Conservation (phyloP, 2,113 vertebrate species). For the Poeciliopsis retropinna region DNA sequence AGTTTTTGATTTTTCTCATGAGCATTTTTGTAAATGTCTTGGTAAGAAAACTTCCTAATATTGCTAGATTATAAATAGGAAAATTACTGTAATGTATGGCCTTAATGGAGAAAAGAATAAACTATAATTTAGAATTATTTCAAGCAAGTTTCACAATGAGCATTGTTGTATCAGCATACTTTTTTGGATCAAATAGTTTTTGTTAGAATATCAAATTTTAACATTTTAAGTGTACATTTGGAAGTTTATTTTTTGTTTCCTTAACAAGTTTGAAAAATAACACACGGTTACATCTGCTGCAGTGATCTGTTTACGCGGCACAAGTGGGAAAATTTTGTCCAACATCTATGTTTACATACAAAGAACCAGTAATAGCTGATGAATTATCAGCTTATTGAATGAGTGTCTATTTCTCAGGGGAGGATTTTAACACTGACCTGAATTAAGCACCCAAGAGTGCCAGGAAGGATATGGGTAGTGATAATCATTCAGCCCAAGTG, state of each 20-base stretch:
- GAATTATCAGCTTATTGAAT: background rate
- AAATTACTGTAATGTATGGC: background rate
- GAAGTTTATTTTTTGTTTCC: background rate
- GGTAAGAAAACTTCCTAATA: no score
- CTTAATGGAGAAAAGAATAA: background rate
- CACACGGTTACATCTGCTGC: background rate
- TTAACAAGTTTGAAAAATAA: background rate
- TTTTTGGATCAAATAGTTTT: background rate
- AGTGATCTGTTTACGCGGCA: background rate
- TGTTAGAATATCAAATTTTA: background rate
- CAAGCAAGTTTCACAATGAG: background rate
- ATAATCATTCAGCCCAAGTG: no score
- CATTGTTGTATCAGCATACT: background rate
- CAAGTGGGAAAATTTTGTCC: background rate
- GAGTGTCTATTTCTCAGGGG: background rate
- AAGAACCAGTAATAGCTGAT: background rate
- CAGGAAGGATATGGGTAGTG: no score
- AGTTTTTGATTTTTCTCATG: background rate
- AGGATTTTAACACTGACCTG: background rate
- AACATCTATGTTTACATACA: background rate
- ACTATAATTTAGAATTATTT: background rate
- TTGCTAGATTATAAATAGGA: background rate
- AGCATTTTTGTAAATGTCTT: background rate
- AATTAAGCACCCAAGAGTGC: background rate
- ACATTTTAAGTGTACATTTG: background rate